Evolutionary conservation across 2,797 vertebrate genomes (phyloP), one percentile per base, ranked within the genome.

Genomic region (Zalophus californianus): DNA sequence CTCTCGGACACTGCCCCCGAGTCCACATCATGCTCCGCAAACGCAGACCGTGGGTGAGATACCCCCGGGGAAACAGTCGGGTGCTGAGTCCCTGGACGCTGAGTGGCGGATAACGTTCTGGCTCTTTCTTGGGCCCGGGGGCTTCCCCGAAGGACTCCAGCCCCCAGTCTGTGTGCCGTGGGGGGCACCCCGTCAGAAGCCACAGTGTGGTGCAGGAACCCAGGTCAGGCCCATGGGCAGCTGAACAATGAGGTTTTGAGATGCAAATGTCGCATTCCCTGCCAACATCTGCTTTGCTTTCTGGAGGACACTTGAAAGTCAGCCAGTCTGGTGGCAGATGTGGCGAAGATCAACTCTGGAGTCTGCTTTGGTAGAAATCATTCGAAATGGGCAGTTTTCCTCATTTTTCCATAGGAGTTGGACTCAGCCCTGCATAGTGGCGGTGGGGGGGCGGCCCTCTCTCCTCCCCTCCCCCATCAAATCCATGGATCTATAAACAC

Each of bases 401-500:
- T 77, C 13, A 10, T 60, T 58, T 25, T 75, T 10, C 32, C 0
- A 48, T 44, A 18, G 72, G 6, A 54, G 54, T 52, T 54, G 73
- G 9, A 4, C 5, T 23, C 9, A 12, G 27, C 23, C 21, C 84
- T 48, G 72, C 15, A 5, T 15, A 18, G 44, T 4, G 18, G 5
- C 1, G 11, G 20, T 0, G 50, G 18, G 25, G 14, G 48, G 83
- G 48, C 3, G 44, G 58, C 27, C 70, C 58, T 41, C 66, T 66
- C 66, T 32, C 25, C 23, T n/a, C 35, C 38, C 29, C 90, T 25
- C 32, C 2, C 44, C 73, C 38, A 1, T 82, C 62, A 54, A 86
- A 50, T 60, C 29, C 32, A 1, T 10, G 62, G 32, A 23, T 60
- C 98, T 50, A 96, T 97, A 97, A 96, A 97, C 83, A 85, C 3